Percentiles rank a stretch among this genome's conserved stretches.
Conservation (phyloP, 2,113 vertebrate species). For the Phrynocephalus versicolor region DNA sequence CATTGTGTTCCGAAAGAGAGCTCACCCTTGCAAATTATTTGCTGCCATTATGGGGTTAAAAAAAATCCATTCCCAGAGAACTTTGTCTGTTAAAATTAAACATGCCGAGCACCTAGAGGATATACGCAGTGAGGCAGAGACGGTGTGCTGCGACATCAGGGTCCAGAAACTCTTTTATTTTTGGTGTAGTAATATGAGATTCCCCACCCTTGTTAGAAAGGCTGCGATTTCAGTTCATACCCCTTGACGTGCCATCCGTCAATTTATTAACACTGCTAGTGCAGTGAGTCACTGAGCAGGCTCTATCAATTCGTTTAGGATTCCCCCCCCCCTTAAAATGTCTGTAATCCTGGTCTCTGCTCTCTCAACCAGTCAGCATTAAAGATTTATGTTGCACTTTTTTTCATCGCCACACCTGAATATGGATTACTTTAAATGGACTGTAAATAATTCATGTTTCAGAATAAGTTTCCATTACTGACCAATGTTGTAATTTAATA, state of each 20-base stretch:
- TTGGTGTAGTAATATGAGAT: slow-evolving; percentile 73
- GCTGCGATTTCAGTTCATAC: slow-evolving; percentile 75
- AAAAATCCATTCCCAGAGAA: slow-evolving; percentile 47
- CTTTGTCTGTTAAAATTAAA: slow-evolving; percentile 64
- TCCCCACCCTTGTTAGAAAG: slow-evolving; percentile 75
- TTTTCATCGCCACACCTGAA: slow-evolving; percentile 95
- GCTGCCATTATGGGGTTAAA: slow-evolving; percentile 65
- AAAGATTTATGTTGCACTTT: slow-evolving; percentile 89
- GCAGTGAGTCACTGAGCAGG: slow-evolving; percentile 79
- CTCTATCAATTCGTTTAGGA: slow-evolving; percentile 74
- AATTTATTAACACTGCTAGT: slow-evolving; percentile 83
- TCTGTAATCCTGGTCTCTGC: slow-evolving; percentile 84
- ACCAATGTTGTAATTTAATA: slow-evolving; percentile 95
- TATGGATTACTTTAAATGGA: slow-evolving; percentile 97
- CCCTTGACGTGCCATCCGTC: slow-evolving; percentile 82
- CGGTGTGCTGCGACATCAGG: slow-evolving; percentile 73
- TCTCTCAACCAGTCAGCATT: slow-evolving; percentile 86
- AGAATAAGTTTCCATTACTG: slow-evolving; percentile 96
- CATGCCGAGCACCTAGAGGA: slow-evolving; percentile 63
- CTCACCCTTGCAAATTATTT: slow-evolving; percentile 63
- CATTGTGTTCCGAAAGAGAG: slow-evolving; percentile 28
- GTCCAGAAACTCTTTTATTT: slow-evolving; percentile 75
- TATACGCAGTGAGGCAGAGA: slow-evolving; percentile 60
- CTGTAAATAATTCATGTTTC: slow-evolving; percentile 99
- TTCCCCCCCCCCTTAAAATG: slow-evolving; percentile 74